phyloP scores from a whole-genome alignment of 2,113 vertebrate species.

The Saiga tatarica region DNA sequence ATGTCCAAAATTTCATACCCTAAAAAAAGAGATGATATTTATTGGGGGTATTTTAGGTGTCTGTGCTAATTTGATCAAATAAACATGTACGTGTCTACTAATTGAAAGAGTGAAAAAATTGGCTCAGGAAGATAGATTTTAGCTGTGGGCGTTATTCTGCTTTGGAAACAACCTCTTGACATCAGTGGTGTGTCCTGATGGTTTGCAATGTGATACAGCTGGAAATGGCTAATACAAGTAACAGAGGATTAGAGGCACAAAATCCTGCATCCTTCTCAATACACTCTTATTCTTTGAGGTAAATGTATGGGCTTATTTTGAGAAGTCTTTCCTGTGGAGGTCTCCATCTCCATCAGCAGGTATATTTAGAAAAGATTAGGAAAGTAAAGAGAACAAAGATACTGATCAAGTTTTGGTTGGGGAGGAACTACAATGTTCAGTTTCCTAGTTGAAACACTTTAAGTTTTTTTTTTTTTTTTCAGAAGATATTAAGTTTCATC shows the following conservation, averaged over 20 bases:
- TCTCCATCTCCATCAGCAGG: neutral
- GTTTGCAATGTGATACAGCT: neutral
- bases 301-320: neutral
- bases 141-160: neutral
- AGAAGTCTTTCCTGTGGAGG: neutral
- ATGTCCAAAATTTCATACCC: neutral
- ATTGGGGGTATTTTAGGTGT: slow-evolving; percentile 1
- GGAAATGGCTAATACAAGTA: neutral
- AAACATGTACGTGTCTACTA: neutral
- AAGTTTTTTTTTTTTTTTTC: neutral
- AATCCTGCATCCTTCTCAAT: neutral
- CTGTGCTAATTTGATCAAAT: slow-evolving; percentile 27
- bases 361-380: neutral
- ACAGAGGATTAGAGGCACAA: neutral
- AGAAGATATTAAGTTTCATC: neutral
- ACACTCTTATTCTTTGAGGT: neutral
- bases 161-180: slow-evolving; percentile 29
- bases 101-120: neutral
- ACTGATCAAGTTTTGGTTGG: neutral
- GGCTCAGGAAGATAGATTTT: neutral
- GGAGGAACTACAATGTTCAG: neutral
- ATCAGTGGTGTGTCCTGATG: neutral
- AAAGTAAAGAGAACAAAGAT: neutral
- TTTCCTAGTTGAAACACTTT: neutral
- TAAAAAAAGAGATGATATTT: neutral